Evolutionary conservation across 2,797 vertebrate genomes (phyloP), one percentile per base, ranked within the genome.

Genomic region (Carcharodon carcharias): DNA sequence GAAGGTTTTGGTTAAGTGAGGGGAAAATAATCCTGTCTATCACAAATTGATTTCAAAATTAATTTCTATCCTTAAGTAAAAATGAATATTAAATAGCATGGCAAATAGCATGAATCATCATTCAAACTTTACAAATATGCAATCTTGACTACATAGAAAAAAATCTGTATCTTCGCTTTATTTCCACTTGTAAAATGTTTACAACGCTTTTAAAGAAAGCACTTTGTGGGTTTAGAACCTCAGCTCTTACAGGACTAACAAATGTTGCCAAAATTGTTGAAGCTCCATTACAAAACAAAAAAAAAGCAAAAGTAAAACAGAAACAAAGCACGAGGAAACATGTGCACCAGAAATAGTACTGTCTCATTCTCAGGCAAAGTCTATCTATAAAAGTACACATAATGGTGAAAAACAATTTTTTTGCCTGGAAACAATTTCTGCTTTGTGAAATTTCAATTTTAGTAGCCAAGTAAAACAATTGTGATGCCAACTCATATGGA

Each of bases 371-470:
- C 91, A 93, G 16, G 12, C 7, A 45, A 67, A 28, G 28, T 28
- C 67, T 31, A 77, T 35, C 26, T 94, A 94, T 6, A 94, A 94
- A 26, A 67, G 63, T 45, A 45, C 92, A 94, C 16, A n/a, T 28
- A 73, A 56, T 12, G 12, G 50, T 31, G 40, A 67, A 67, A 73
- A 73, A 54, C 28, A 56, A n/a, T 35, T 71, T 73, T 73, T 95
- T 77, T 67, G 65, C 69, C 91, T 95, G 94, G 94, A 95, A 95
- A 35, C 69, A 95, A 77, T 95, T 95, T 77, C 94, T 56, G 50
- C 45, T 95, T 35, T n/a, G 26, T 31, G 23, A 73, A 56, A 50
- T 73, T 69, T 58, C 35, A 77, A 95, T 77, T 95, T 35, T 95
- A 54, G 69, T 77, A 71, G 50, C 94, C 94, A 95, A 95, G 69